A percentile compares a stretch with the other conserved stretches of the same genome.
These are phyloP conservation scores for Scortum barcoo DNA, from an alignment of 2,113 vertebrate genomes.

Conservation along the genomic window DNA sequence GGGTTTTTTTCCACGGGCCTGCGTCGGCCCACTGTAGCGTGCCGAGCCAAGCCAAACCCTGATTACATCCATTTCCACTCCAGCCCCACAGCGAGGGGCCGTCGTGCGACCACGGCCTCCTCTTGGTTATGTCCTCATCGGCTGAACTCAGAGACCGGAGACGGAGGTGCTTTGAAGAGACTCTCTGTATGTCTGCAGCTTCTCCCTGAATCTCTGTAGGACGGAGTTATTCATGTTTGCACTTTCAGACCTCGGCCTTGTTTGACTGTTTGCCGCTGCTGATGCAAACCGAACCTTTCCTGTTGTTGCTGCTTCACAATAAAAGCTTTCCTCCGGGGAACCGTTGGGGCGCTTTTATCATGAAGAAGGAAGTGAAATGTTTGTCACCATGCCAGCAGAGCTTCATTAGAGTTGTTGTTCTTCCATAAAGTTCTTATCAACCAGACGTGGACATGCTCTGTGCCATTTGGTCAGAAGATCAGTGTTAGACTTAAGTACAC, in stretches of 20 bases:
- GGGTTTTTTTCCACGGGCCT: neutral
- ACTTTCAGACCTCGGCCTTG: too few relatives aligned
- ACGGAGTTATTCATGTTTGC: too few relatives aligned
- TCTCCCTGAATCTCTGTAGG: neutral
- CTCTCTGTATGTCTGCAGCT: too few relatives aligned
- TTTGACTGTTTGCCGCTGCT: neutral
- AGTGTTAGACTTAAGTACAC: too few relatives aligned
- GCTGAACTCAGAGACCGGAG: neutral
- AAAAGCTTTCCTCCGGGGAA: neutral
- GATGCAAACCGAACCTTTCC: neutral
- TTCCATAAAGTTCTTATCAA: neutral
- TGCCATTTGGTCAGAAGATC: neutral
- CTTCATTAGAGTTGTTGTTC: neutral
- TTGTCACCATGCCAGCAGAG: neutral
- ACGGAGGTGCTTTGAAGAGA: neutral
- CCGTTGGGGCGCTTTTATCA: neutral
- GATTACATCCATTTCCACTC: neutral
- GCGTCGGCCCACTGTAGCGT: neutral
- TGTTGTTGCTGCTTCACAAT: neutral
- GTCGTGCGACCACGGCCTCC: neutral
- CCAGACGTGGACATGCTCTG: neutral
- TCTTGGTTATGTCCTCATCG: neutral
- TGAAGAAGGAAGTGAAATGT: neutral
- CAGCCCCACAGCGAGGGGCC: neutral
- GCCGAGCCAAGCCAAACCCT: neutral